Conservation (phyloP, 1,140 invertebrate species). For the Acromyrmex heyeri region DNA sequence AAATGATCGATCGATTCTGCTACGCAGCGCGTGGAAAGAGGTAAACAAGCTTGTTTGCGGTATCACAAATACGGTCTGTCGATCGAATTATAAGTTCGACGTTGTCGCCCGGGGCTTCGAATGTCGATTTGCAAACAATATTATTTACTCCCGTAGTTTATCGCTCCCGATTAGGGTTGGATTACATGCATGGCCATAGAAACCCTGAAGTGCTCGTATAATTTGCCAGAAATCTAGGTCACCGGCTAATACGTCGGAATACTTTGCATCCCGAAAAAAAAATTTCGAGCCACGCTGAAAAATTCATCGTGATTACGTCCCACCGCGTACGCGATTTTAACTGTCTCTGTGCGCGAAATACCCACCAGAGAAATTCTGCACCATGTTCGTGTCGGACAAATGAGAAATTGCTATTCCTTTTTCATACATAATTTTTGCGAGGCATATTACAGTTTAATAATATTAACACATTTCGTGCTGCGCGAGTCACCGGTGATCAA, state of each 20-base stretch:
- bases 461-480: too few species aligned
- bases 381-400: neutral
- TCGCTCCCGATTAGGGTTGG: conserved; percentile 65
- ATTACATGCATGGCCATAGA: conserved; percentile 68
- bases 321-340: neutral
- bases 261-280: conserved; percentile 62
- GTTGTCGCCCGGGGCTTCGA: conserved; percentile 67
- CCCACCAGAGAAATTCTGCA: neutral
- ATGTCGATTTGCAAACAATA: conserved; percentile 67
- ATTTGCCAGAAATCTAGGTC: conserved; percentile 72
- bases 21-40: neutral
- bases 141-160: conserved; percentile 56
- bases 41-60: conserved; percentile 27
- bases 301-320: conserved; percentile 6
- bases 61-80: conserved; percentile 35
- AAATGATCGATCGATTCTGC: conserved; percentile 21
- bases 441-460: neutral
- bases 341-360: neutral
- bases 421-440: neutral
- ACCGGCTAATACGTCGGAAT: conserved; percentile 39
- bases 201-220: conserved; percentile 69
- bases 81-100: conserved; percentile 56
- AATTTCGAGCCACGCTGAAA: neutral
- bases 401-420: neutral
- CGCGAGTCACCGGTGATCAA: too few species aligned